Conservation (phyloP, 2,888 invertebrate species). For the Agonopterix arenella region DNA sequence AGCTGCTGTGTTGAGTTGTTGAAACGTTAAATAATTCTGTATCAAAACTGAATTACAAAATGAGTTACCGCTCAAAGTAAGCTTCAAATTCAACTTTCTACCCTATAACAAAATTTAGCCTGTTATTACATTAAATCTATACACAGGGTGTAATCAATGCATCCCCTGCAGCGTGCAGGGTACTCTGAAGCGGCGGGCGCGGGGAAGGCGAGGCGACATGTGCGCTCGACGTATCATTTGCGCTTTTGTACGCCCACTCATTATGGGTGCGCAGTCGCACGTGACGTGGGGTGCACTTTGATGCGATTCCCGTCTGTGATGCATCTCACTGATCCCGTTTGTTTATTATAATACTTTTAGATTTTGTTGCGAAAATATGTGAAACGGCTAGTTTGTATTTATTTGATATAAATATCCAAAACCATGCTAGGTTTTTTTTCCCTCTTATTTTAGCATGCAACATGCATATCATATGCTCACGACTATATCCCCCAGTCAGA, state of each 20-base stretch:
- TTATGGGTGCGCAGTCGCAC: conserved; percentile 19
- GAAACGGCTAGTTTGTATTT: background rate
- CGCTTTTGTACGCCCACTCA: conserved; percentile 59
- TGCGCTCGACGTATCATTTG: conserved; percentile 66
- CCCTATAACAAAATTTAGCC: conserved; percentile 21
- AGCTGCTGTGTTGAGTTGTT: too few species aligned
- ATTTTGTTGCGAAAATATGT: background rate
- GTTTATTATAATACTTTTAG: background rate
- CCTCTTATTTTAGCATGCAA: too few species aligned
- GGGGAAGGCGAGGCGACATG: conserved; percentile 28
- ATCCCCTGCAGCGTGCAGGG: conserved; percentile 20
- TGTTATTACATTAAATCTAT: conserved; percentile 26
- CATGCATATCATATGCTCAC: too few species aligned
- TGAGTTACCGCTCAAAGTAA: too few species aligned
- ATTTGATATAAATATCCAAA: too few species aligned
- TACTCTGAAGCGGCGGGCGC: background rate
- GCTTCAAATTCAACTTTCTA: too few species aligned
- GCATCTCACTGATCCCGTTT: background rate
- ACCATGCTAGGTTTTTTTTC: too few species aligned
- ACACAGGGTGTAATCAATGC: conserved; percentile 35
- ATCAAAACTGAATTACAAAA: too few species aligned
- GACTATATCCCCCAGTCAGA: too few species aligned
- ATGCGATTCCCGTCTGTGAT: background rate
- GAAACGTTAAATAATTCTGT: too few species aligned
- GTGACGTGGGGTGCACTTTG: conserved; percentile 4